Conservation (phyloP, 2,888 invertebrate species). For the Emmelina monodactyla region DNA sequence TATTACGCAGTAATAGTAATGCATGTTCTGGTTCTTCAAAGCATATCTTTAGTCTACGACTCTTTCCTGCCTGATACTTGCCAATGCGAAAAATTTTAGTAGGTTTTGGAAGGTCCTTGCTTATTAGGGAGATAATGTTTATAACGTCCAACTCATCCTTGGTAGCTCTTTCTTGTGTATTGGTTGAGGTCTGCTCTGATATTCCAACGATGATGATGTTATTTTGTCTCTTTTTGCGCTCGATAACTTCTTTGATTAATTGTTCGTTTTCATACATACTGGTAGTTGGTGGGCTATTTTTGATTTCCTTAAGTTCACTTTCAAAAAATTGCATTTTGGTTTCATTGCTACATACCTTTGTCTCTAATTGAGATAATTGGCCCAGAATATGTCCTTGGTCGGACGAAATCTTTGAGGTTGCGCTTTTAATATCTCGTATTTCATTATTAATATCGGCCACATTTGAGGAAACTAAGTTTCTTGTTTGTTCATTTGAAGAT, state of each 20-base stretch:
- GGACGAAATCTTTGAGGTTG: no score
- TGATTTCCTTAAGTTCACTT: conserved; percentile 2
- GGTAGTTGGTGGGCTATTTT: not conserved
- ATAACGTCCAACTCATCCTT: conserved; percentile 4
- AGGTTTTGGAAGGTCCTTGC: conserved; percentile 6
- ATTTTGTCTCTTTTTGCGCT: conserved; percentile 4
- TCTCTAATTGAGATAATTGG: no score
- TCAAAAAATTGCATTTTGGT: conserved; percentile 6
- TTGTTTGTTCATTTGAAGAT: no score
- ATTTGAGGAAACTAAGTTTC: no score
- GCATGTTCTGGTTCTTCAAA: no score
- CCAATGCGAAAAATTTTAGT: conserved; percentile 10
- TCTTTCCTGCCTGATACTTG: conserved; percentile 10
- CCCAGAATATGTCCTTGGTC: no score
- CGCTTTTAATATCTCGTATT: no score
- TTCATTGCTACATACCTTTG: no score
- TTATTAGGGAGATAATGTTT: not conserved
- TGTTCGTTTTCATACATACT: conserved; percentile 2
- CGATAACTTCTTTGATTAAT: conserved; percentile 4
- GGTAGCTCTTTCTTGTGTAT: conserved; percentile 1
- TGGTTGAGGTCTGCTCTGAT: not conserved
- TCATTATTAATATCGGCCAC: no score
- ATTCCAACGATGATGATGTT: conserved; percentile 4
- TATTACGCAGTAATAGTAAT: no score
- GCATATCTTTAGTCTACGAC: conserved; percentile 10